These are phyloP conservation scores for Cepphus grylle DNA, from an alignment of 2,113 vertebrate genomes.

Conservation along the genomic window DNA sequence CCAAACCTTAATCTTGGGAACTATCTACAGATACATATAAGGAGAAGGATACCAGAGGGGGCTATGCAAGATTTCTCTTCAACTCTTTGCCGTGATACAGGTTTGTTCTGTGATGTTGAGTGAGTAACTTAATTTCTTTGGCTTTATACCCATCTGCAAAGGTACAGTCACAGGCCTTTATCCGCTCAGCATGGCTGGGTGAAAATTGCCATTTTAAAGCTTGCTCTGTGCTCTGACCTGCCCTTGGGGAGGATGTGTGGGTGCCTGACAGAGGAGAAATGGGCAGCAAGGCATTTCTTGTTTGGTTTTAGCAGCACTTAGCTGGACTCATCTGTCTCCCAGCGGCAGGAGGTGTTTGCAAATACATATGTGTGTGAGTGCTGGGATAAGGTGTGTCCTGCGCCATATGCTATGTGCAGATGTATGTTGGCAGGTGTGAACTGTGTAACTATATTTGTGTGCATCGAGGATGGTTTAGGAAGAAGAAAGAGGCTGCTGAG, in stretches of 20 bases:
- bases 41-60: not conserved
- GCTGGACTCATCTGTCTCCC: not conserved
- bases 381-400: not conserved
- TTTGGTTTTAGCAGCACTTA: not conserved
- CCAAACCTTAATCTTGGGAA: not conserved
- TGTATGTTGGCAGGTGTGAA: constrained; percentile 18
- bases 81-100: not conserved
- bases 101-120: not conserved
- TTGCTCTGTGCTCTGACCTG: not conserved
- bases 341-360: constrained; percentile 45
- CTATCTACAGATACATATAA: not conserved
- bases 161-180: not conserved
- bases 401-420: not conserved
- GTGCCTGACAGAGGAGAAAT: not conserved
- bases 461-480: not conserved
- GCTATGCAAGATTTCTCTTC: not conserved
- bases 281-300: not conserved
- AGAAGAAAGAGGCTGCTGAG: constrained; percentile 10
- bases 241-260: rapidly evolving
- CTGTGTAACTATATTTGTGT: not conserved
- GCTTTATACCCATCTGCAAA: not conserved
- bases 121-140: not conserved
- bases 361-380: not conserved
- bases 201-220: not conserved
- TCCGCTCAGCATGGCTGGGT: rapidly evolving